Evolutionary conservation across 2,797 vertebrate species (phyloP).

Genomic region (Carapus acus): DNA sequence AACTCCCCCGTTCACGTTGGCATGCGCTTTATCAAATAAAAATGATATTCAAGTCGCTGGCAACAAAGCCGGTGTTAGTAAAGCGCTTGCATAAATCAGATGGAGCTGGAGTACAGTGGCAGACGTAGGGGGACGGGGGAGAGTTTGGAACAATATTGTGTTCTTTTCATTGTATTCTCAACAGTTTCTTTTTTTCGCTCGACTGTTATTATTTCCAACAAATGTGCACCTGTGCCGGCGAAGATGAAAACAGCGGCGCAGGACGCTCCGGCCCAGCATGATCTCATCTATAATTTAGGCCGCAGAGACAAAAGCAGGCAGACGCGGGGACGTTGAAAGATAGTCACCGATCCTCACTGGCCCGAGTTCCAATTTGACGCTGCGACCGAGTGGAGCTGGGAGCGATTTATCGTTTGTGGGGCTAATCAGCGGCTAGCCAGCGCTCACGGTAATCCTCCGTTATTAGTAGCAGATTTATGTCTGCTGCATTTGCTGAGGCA

Average conservation of each 20-base stretch:
- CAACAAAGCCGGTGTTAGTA: slow-evolving; percentile 37
- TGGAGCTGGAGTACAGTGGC: slow-evolving; percentile 22
- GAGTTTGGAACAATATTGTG: slow-evolving; percentile 3
- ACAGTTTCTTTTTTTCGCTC: not conserved
- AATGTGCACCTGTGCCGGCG: not conserved
- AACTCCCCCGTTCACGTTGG: slow-evolving; percentile 22
- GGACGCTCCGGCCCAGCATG: no score
- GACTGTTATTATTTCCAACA: not conserved
- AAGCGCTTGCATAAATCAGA: slow-evolving; percentile 31
- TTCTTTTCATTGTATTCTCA: not conserved
- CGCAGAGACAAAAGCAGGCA: not conserved
- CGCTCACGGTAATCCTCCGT: slow-evolving; percentile 69
- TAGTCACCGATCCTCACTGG: no score
- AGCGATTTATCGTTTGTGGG: slow-evolving; percentile 66
- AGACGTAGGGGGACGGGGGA: not conserved
- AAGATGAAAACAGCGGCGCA: not conserved
- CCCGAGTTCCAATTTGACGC: slow-evolving; percentile 46
- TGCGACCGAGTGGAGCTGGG: slow-evolving; percentile 44
- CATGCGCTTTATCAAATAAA: slow-evolving; percentile 41
- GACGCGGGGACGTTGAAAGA: no score
- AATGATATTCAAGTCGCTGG: slow-evolving; percentile 33
- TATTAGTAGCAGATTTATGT: slow-evolving; percentile 73
- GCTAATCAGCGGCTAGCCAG: slow-evolving; percentile 70
- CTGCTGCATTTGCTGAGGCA: slow-evolving; percentile 55
- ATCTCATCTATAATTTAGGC: no score